A percentile compares a stretch with the other conserved stretches of the same genome.
Conservation (phyloP, 2,113 vertebrate genomes). For the Eidolon helvum region DNA sequence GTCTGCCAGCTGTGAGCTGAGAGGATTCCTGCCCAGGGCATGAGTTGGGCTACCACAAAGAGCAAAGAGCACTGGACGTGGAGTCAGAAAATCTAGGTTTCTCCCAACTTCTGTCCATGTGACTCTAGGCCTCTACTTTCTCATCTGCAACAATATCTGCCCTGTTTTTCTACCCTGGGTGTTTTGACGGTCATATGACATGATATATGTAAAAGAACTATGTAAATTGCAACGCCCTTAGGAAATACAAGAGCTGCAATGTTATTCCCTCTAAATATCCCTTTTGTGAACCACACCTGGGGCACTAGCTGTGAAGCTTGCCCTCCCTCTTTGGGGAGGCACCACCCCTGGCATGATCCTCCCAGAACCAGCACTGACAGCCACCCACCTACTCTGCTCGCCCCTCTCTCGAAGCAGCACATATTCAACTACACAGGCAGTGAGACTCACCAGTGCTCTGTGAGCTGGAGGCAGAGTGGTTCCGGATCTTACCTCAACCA, state of each 20-base stretch:
- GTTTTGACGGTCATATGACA: not conserved
- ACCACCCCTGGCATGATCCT: not conserved
- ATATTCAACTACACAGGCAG: not conserved
- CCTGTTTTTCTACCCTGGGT: not conserved
- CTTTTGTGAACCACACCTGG: not conserved
- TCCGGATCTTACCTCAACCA: not conserved
- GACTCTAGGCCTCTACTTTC: not conserved
- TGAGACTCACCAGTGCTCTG: not conserved
- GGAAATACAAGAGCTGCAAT: not conserved
- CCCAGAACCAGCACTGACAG: not conserved
- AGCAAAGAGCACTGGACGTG: not conserved
- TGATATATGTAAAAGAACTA: not conserved
- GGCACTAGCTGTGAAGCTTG: not conserved
- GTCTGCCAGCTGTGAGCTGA: not conserved
- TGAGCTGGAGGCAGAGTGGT: not conserved
- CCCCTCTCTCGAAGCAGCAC: not conserved
- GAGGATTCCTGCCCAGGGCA: not conserved
- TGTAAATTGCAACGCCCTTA: not conserved
- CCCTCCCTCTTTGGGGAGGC: not conserved
- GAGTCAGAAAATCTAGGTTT: not conserved
- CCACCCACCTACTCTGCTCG: not conserved
- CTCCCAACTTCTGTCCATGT: not conserved
- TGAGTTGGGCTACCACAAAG: not conserved
- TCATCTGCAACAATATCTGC: not conserved
- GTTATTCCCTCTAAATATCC: not conserved